These are phyloP conservation scores for Actinemys pallida DNA, from an alignment of 2,113 vertebrate genomes.

Conservation along the genomic window DNA sequence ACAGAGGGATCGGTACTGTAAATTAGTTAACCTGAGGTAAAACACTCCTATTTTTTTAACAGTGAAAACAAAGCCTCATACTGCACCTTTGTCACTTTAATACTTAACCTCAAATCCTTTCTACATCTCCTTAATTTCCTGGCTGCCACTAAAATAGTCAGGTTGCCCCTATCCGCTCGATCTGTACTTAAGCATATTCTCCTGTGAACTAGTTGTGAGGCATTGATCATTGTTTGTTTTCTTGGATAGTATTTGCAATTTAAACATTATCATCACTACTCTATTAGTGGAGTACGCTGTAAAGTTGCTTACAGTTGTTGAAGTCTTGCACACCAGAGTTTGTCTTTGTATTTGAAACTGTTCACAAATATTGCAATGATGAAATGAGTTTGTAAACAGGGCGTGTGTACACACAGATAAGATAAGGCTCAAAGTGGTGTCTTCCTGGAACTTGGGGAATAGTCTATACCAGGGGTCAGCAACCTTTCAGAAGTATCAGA, in stretches of 20 bases:
- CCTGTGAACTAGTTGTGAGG: background rate
- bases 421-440: background rate
- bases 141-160: background rate
- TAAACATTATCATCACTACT: background rate
- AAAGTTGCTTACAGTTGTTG: background rate
- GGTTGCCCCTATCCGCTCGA: background rate
- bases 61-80: background rate
- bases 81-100: background rate
- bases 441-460: background rate
- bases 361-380: background rate
- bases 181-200: background rate
- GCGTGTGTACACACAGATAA: background rate
- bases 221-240: background rate
- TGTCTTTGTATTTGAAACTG: background rate
- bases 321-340: background rate
- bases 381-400: background rate
- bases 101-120: background rate
- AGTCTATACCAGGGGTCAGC: too few species aligned
- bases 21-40: background rate
- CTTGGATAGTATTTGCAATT: background rate
- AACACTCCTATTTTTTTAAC: accelerated
- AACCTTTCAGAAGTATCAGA: too few species aligned
- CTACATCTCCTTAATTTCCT: background rate
- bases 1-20: background rate
- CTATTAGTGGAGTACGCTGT: background rate